These are phyloP conservation scores for Takifugu flavidus DNA, from an alignment of 2,113 vertebrate species.

Conservation along the genomic window DNA sequence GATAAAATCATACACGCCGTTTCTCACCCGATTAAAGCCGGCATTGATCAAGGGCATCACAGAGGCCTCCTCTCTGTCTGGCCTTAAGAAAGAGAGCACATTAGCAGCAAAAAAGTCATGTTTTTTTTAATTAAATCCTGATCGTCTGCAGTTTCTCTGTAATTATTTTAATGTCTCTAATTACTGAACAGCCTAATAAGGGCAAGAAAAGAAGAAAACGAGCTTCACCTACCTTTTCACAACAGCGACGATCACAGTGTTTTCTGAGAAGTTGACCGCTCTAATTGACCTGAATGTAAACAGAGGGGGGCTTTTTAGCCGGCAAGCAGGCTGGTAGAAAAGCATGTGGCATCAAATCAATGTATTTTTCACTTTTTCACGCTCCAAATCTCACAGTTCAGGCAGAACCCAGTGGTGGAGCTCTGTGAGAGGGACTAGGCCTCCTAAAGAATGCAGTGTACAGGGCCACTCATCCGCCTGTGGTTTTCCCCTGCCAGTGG, in stretches of 20 bases:
- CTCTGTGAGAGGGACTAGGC: slow-evolving; percentile 53
- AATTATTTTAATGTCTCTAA: too few relatives aligned
- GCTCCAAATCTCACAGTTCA: slow-evolving; percentile 62
- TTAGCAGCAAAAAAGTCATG: neutral
- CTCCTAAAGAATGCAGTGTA: slow-evolving; percentile 76
- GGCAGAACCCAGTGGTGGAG: slow-evolving; percentile 62
- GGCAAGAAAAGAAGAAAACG: neutral
- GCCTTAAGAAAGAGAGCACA: slow-evolving; percentile 73
- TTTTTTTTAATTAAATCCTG: neutral
- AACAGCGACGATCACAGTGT: slow-evolving; percentile 91
- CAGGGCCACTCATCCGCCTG: slow-evolving; percentile 69
- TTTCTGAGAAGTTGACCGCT: slow-evolving; percentile 88
- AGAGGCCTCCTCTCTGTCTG: slow-evolving; percentile 89
- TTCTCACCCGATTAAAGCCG: slow-evolving; percentile 92
- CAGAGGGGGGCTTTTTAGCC: slow-evolving; percentile 61
- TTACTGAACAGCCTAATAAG: neutral
- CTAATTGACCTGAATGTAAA: slow-evolving; percentile 88
- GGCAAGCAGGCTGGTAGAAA: slow-evolving; percentile 47
- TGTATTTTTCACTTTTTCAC: slow-evolving; percentile 65
- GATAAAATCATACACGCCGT: slow-evolving; percentile 6
- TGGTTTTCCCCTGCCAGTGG: slow-evolving; percentile 65
- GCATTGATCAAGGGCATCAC: slow-evolving; percentile 90
- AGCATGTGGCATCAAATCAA: slow-evolving; percentile 65
- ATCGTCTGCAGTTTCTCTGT: too few relatives aligned
- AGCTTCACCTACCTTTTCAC: slow-evolving; percentile 83